Base-by-base conservation (phyloP, 2,888 invertebrate genomes). In the Spodoptera picta region DNA sequence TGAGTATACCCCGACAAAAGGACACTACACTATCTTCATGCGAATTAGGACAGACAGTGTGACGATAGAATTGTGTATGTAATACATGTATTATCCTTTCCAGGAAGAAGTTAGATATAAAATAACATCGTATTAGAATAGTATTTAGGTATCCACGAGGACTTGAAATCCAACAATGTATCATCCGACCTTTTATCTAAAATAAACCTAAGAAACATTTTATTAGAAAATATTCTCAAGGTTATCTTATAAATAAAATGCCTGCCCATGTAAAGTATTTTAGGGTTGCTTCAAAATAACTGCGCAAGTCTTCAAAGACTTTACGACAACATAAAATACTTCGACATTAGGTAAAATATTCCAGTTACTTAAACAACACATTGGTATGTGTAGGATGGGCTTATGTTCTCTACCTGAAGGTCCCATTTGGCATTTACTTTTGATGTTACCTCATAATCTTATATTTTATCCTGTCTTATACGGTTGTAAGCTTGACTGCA, bases 251-350 rank as follows among this genome's bases (percentile, higher is more conserved):
- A 71, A 55, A 36, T 51, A 64, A 64, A 65, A n/a, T 14, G 10
- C 10, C 19, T 9, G 23, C n/a, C 10, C 19, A 52, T 44, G 50
- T 36, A 42, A 65, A 19, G 50, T 57, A 47, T 10, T 23, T 9
- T 45, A 9, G n/a, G 14, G 36, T 23, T 31, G 14, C 41, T 60
- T 24, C 45, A 52, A 59, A 68, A 62, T 66, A 69, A 10, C 41
- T 53, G 31, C 19, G 4, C 44, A 45, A 5, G 41, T 43, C 41
- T 44, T 55, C 55, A 46, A 65, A 53, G 43, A 46, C 23, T 53
- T 65, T 57, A 72, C 41, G 44, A 45, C 11, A 3, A 52, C 52
- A 51, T 73, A 60, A 60, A 60, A 55, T 46, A 52, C 31, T 31
- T 43, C n/a, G 24, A 41, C 56, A 56, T 48, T 10, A 43, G 51